Percentiles rank a stretch among this genome's conserved stretches.
Conservation (phyloP, 2,113 vertebrate species). For the Dasyornis broadbenti region DNA sequence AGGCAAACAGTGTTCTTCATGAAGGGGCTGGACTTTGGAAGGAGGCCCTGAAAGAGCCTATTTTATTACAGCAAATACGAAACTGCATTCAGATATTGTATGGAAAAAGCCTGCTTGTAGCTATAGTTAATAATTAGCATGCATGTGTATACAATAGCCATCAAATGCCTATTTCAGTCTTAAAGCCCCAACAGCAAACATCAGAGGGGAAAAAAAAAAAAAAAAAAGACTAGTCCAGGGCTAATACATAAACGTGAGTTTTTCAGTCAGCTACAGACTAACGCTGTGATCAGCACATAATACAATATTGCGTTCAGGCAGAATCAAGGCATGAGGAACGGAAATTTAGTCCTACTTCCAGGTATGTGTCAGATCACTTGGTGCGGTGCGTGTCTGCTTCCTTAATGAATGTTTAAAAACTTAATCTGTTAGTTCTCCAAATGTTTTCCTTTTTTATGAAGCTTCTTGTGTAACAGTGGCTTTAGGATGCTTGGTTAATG, state of each 20-base stretch:
- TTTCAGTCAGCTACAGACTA: background rate
- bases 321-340: background rate
- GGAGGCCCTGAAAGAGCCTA: background rate
- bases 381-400: background rate
- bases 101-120: background rate
- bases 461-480: background rate
- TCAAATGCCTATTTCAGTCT: background rate
- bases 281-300: accelerated
- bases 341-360: background rate
- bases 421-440: background rate
- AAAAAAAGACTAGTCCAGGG: background rate
- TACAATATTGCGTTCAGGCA: background rate
- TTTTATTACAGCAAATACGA: background rate
- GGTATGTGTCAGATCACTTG: background rate
- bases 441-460: background rate
- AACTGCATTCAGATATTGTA: background rate
- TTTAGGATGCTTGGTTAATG: background rate
- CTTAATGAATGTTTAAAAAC: background rate
- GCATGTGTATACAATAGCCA: background rate
- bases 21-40: slow-evolving; percentile 18
- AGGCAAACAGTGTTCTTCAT: background rate
- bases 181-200: background rate
- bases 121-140: slow-evolving; percentile 10
- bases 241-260: background rate
- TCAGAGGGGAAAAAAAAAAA: background rate